Percentiles rank a stretch among this genome's conserved stretches.
These are phyloP conservation scores for Nothocercus nigrocapillus DNA, from an alignment of 2,113 vertebrate species.

Conservation along the genomic window DNA sequence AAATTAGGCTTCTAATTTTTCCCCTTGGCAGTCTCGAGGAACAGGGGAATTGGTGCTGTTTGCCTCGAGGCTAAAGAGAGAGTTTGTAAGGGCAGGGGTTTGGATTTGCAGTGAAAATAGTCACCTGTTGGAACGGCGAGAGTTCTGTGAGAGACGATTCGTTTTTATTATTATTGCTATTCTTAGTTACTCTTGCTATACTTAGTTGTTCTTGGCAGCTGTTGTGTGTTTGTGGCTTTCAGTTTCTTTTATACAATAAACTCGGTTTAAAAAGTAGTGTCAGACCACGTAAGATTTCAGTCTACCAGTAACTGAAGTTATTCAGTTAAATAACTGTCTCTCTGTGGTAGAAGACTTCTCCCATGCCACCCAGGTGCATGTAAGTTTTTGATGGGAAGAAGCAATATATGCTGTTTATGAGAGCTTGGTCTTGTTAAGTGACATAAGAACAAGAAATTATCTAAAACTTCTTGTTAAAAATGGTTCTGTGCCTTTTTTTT, in stretches of 20 bases:
- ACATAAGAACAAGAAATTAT: not conserved
- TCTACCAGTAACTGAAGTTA: not conserved
- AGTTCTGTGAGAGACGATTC: not conserved
- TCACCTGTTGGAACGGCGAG: not conserved
- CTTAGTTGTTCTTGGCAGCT: not conserved
- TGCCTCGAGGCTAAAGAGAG: not conserved
- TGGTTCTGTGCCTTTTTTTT: not conserved
- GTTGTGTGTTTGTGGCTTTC: not conserved
- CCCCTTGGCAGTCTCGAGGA: not conserved
- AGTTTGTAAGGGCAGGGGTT: accelerated
- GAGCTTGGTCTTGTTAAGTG: not conserved
- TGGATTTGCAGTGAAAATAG: not conserved
- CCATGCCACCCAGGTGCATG: not conserved
- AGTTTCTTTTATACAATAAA: not conserved
- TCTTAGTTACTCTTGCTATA: not conserved
- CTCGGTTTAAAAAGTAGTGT: not conserved
- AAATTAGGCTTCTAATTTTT: not conserved
- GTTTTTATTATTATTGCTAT: not conserved
- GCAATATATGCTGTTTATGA: not conserved
- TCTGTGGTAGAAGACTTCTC: not conserved
- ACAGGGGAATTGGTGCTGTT: not conserved
- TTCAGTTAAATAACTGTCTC: not conserved
- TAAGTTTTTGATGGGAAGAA: not conserved
- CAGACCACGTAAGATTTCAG: not conserved
- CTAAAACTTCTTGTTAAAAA: not conserved